Percentiles rank a stretch among this genome's conserved stretches.
These are phyloP conservation scores for Globia sparganii DNA, from an alignment of 2,888 invertebrate species.

Conservation along the genomic window DNA sequence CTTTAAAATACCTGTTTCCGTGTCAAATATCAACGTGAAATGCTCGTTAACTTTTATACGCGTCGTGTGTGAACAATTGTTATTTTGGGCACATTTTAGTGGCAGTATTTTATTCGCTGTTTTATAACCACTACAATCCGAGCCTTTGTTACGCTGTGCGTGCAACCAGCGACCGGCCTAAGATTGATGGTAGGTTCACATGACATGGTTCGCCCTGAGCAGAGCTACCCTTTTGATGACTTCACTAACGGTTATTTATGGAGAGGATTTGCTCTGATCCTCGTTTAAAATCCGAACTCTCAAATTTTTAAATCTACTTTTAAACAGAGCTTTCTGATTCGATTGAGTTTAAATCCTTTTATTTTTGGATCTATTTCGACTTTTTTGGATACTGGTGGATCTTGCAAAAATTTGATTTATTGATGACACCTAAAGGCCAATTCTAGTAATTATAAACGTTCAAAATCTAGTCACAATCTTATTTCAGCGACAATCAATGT, in stretches of 20 bases:
- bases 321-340: slow-evolving; percentile 70
- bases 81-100: slow-evolving; percentile 66
- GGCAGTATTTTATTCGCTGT: slow-evolving; percentile 65
- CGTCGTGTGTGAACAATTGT: slow-evolving; percentile 62
- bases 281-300: slow-evolving; percentile 78
- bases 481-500: too few relatives aligned
- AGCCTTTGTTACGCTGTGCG: slow-evolving; percentile 76
- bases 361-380: not conserved
- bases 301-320: slow-evolving; percentile 80
- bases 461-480: too few relatives aligned
- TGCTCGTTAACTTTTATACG: slow-evolving; percentile 62
- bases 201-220: slow-evolving; percentile 86
- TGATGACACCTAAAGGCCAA: not conserved
- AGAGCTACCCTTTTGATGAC: slow-evolving; percentile 89
- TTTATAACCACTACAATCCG: slow-evolving; percentile 65
- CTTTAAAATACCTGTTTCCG: slow-evolving; percentile 62
- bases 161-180: slow-evolving; percentile 78
- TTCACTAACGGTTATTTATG: slow-evolving; percentile 89
- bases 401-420: not conserved
- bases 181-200: slow-evolving; percentile 89
- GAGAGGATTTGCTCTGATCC: slow-evolving; percentile 83
- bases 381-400: slow-evolving; percentile 8
- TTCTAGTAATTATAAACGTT: too few relatives aligned
- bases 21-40: slow-evolving; percentile 61
- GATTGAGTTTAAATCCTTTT: slow-evolving; percentile 56